phyloP scores from a whole-genome alignment of 2,888 invertebrate species.

The Acrobasis consociella region DNA sequence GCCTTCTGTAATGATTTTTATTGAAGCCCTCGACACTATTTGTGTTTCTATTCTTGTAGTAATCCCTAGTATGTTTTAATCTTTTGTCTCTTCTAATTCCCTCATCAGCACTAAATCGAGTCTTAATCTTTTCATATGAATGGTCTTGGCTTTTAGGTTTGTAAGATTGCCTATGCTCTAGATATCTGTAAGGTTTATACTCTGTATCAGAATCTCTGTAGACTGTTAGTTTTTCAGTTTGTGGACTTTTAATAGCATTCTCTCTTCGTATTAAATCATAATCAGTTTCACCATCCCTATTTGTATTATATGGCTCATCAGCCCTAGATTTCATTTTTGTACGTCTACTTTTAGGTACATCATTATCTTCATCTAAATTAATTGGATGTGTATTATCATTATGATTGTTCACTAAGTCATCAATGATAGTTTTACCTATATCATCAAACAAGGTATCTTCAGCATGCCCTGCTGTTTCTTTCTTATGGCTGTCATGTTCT shows the following conservation, averaged over 20 bases:
- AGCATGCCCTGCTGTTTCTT: background rate
- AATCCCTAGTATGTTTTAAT: background rate
- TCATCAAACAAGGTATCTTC: background rate
- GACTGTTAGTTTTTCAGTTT: background rate
- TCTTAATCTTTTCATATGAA: slow-evolving; percentile 5
- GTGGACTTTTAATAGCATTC: background rate
- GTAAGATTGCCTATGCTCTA: slow-evolving; percentile 1
- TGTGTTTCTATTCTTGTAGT: slow-evolving; percentile 29
- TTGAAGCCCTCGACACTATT: slow-evolving; percentile 29
- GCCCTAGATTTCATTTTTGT: slow-evolving; percentile 2
- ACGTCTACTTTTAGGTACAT: background rate
- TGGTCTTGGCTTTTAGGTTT: slow-evolving; percentile 1
- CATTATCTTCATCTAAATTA: background rate
- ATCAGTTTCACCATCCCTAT: background rate
- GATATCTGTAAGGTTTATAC: slow-evolving; percentile 1
- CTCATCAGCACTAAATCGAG: background rate
- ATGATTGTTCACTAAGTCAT: slow-evolving; percentile 4
- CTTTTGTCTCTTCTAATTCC: background rate
- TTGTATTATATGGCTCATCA: background rate
- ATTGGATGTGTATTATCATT: background rate
- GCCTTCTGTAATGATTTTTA: slow-evolving; percentile 30
- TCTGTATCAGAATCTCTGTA: background rate
- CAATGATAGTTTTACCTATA: slow-evolving; percentile 5
- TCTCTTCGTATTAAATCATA: background rate
- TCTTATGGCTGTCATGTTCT: background rate